Evolutionary conservation across 2,113 vertebrate genomes (phyloP).

Genomic region (Bothrops jararaca): DNA sequence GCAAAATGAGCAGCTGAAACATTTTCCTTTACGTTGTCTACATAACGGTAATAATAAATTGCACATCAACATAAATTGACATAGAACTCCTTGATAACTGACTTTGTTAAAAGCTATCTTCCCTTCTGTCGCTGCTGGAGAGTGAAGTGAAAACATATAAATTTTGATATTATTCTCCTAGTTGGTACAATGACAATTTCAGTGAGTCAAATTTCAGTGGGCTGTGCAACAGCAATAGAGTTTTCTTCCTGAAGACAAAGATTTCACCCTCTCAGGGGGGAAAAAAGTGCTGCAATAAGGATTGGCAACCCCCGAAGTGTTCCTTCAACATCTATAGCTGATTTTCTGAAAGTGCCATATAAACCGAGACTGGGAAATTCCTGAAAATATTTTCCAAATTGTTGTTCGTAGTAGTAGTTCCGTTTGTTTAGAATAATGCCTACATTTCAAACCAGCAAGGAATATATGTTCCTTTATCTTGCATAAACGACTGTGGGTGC

Average conservation of each 20-base stretch:
- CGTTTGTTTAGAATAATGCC: neutral
- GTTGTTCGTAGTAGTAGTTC: neutral
- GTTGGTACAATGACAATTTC: neutral
- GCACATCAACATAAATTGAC: neutral
- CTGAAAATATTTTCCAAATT: neutral
- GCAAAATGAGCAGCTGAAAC: neutral
- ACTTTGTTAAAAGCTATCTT: neutral
- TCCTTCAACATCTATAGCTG: neutral
- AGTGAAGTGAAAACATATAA: neutral
- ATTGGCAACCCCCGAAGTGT: neutral
- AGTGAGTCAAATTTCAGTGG: neutral
- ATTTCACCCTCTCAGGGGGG: neutral
- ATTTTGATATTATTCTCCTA: neutral
- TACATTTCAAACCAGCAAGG: neutral
- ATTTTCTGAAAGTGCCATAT: neutral
- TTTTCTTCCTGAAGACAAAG: neutral
- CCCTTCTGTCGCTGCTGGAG: neutral
- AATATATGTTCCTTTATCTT: neutral
- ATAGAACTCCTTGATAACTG: neutral
- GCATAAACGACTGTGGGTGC: neutral
- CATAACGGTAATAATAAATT: neutral
- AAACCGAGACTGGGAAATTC: neutral
- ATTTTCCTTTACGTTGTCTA: neutral
- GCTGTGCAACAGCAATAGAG: neutral
- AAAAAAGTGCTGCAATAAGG: neutral